These are phyloP conservation scores for Physeter macrocephalus DNA, from an alignment of 2,113 vertebrate species.

Conservation along the genomic window DNA sequence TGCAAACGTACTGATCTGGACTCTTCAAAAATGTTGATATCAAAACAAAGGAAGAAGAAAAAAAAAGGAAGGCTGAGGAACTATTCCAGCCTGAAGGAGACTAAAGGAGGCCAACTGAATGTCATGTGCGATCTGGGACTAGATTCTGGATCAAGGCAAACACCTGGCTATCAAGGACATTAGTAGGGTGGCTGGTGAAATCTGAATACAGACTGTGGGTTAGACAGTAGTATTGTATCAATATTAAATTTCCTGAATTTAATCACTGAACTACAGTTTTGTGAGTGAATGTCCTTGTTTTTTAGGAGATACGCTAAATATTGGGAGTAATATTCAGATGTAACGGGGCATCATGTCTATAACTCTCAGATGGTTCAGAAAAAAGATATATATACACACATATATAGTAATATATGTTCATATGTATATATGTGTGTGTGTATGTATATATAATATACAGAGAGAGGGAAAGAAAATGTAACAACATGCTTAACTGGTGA, in stretches of 20 bases:
- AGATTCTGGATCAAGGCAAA: background rate
- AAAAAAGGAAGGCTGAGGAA: background rate
- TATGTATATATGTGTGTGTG: background rate
- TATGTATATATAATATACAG: background rate
- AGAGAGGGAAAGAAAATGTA: background rate
- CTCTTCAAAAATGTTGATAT: background rate
- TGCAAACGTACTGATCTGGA: background rate
- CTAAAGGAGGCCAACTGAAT: background rate
- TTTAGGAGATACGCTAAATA: background rate
- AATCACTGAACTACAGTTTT: background rate
- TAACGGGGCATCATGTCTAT: background rate
- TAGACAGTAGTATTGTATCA: background rate
- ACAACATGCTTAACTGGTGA: background rate
- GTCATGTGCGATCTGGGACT: background rate
- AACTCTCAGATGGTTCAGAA: background rate
- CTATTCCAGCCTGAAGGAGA: background rate
- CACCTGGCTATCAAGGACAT: background rate
- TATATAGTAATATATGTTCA: background rate
- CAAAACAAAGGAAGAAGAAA: background rate
- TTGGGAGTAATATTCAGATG: background rate
- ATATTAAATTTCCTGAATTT: background rate
- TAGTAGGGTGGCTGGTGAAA: background rate
- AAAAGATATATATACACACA: background rate
- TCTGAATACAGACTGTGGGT: background rate
- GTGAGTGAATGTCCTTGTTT: background rate